phyloP scores from a whole-genome alignment of 2,113 vertebrate species.

The Nansenia antarctica region DNA sequence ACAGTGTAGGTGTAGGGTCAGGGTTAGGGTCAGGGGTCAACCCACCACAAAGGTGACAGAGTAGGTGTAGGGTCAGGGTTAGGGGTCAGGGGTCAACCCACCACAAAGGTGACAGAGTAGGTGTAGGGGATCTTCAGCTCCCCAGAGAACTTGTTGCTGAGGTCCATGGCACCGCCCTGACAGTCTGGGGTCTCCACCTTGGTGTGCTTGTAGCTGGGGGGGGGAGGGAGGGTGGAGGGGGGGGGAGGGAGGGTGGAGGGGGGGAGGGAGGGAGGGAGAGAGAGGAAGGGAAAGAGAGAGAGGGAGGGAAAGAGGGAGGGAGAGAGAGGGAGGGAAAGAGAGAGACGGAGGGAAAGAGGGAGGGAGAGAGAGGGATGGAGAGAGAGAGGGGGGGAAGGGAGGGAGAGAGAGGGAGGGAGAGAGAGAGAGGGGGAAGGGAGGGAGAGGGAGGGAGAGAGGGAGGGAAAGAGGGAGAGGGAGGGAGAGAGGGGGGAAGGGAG shows the following conservation, averaged over 20 bases:
- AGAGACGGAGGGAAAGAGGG: not conserved
- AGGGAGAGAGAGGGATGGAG: not conserved
- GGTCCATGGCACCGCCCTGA: constrained; percentile 85
- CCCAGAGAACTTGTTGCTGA: constrained; percentile 81
- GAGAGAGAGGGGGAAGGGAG: not conserved
- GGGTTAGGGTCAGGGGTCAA: too few relatives aligned
- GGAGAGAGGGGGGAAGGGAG: not conserved
- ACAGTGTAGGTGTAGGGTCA: too few relatives aligned
- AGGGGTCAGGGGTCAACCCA: too few relatives aligned
- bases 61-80: too few relatives aligned
- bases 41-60: too few relatives aligned
- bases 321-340: not conserved
- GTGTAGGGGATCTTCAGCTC: constrained; percentile 85
- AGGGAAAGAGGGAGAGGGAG: not conserved
- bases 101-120: constrained; percentile 84
- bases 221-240: constrained; percentile 14
- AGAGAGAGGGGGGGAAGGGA: not conserved
- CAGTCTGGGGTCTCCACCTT: constrained; percentile 81
- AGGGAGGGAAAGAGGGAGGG: not conserved
- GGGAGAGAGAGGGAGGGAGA: too few relatives aligned
- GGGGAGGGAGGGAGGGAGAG: not conserved
- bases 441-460: not conserved
- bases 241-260: not conserved
- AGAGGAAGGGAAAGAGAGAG: too few relatives aligned
- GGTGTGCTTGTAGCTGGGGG: constrained; percentile 82